A percentile compares a stretch with the other conserved stretches of the same genome.
Evolutionary conservation across 1,140 invertebrate species (phyloP).

Genomic region (Rhyzopertha dominica): DNA sequence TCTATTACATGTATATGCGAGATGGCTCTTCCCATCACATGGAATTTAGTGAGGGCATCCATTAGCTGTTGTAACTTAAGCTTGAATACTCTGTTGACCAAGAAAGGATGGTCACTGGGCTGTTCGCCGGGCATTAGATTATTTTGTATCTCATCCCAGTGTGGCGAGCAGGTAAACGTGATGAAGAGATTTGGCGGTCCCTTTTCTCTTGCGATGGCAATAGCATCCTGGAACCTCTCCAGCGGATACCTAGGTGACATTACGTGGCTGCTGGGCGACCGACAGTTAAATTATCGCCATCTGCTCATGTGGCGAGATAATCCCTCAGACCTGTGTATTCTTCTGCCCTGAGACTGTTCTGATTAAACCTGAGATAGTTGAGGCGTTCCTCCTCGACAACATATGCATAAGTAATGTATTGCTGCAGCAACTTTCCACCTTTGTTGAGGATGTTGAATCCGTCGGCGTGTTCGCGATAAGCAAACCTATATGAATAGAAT

Average conservation of each 20-base stretch:
- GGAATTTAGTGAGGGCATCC: too few relatives aligned
- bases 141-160: too few relatives aligned
- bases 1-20: too few relatives aligned
- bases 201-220: neutral
- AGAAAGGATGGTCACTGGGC: too few relatives aligned
- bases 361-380: neutral
- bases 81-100: too few relatives aligned
- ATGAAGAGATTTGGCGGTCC: neutral
- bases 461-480: neutral
- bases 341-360: neutral
- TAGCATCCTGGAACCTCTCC: slow-evolving; percentile 1
- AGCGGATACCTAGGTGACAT: neutral
- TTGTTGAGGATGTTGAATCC: slow-evolving; percentile 1
- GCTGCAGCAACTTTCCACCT: slow-evolving; percentile 1
- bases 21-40: too few relatives aligned
- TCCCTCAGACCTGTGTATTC: neutral
- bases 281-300: neutral
- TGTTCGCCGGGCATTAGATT: too few relatives aligned
- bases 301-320: slow-evolving; percentile 2
- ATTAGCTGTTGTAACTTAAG: too few relatives aligned
- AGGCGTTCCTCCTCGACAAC: slow-evolving; percentile 3
- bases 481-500: neutral
- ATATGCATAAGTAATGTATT: neutral
- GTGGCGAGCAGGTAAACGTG: too few relatives aligned
- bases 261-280: neutral